Evolutionary conservation across 1,140 invertebrate genomes (phyloP).

Genomic region (Drosophila repleta): DNA sequence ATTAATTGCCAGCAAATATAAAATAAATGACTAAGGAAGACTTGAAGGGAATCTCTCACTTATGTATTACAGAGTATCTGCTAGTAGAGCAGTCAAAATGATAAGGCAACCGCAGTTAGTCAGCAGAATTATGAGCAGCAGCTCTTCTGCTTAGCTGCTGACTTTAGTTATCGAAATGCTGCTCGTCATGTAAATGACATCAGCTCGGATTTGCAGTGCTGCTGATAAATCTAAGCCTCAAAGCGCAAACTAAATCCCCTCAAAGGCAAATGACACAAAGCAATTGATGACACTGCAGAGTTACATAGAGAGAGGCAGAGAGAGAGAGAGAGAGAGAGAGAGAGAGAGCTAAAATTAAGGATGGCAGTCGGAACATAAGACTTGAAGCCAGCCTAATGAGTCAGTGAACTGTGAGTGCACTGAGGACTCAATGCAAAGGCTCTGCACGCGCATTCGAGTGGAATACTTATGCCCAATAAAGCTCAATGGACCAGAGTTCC

Average conservation of each 20-base stretch:
- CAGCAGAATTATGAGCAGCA: constrained; percentile 58
- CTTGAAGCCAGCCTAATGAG: constrained; percentile 11
- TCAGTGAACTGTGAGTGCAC: constrained; percentile 13
- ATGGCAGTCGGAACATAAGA: not conserved
- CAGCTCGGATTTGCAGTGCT: constrained; percentile 41
- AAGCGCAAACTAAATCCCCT: constrained; percentile 3
- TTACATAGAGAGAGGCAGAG: not conserved
- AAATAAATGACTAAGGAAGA: no score
- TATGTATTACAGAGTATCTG: constrained; percentile 3
- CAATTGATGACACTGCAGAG: constrained; percentile 8
- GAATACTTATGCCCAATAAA: constrained; percentile 27
- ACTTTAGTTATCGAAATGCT: constrained; percentile 63
- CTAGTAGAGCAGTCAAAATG: constrained; percentile 35
- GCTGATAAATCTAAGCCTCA: constrained; percentile 14
- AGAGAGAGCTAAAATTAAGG: not conserved
- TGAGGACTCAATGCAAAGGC: constrained; percentile 5
- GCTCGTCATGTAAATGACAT: constrained; percentile 72
- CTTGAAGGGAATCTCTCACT: no score
- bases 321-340: not conserved
- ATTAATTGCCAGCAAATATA: not conserved
- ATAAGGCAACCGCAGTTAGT: constrained; percentile 48
- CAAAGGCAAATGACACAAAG: constrained; percentile 23
- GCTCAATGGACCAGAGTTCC: constrained; percentile 14
- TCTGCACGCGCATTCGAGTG: constrained; percentile 19
- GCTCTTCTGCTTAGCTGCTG: constrained; percentile 20